Evolutionary conservation across 1,140 invertebrate species (phyloP), one percentile per base, ranked within the genome.

Genomic region (Brachionus paranguensis): DNA sequence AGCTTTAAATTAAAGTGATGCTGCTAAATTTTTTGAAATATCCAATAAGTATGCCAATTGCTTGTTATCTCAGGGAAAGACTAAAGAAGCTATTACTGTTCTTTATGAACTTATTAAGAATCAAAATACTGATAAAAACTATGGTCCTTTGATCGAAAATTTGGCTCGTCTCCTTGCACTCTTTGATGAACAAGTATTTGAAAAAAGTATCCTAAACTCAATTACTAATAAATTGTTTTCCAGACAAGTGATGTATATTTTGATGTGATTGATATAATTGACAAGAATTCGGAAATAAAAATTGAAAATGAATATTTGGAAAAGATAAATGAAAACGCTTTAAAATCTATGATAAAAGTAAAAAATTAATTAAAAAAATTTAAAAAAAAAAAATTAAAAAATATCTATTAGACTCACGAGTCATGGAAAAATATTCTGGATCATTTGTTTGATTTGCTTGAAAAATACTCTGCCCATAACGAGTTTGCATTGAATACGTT

Each of bases 11-110:
- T 17, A 1, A 7, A 81, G 78, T 20, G 78, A 81, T 47, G 33
- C 64, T 24, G 33, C 3, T 10, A 81, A 81, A 64, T 81, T 43
- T 60, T 81, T 81, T 68, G 78, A 81, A 27, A 37, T 64, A 24
- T 81, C 78, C 2, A 81, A 41, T 29, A 81, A 81, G 64, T 81
- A 81, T 47, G 78, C 78, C 7, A 60, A 81, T 17, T 68, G 37
- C 33, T 6, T 81, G 7, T 14, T 64, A 81, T 45, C 37, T 6
- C 50, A 81, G 20, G 50, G 12, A 17, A 81, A 81, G 37, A 81
- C n/a, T 4, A n/a, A 29, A 37, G 50, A 81, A 27, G 78, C 72
- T 2, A 76, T 76, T 12, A 53, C 6, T 50, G 45, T 76, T 47
- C 47, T 76, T 33, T 76, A 76, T 76, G 72, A 76, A 2, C 47